A percentile compares a stretch with the other conserved stretches of the same genome.
Evolutionary conservation across 2,888 invertebrate species (phyloP).

Genomic region (Nasonovia ribisnigri): DNA sequence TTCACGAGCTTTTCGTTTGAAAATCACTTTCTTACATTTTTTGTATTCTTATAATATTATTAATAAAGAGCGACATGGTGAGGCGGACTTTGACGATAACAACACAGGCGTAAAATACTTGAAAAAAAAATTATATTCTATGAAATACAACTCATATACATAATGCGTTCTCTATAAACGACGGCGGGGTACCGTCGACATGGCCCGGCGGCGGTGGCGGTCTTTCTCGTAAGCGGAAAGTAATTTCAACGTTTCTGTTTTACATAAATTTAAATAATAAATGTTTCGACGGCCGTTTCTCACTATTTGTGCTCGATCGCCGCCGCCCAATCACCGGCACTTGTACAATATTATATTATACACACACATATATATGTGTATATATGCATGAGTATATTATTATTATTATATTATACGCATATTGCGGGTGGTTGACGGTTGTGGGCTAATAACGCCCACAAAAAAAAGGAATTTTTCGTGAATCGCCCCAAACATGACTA

Average conservation of each 20-base stretch:
- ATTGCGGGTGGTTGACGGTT: background rate
- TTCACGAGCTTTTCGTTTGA: background rate
- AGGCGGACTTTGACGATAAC: conserved; percentile 26
- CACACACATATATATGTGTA: no score
- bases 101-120: background rate
- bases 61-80: background rate
- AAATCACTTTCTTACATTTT: background rate
- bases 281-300: conserved; percentile 47
- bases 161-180: conserved; percentile 23
- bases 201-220: background rate
- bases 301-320: conserved; percentile 36
- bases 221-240: conserved; percentile 20
- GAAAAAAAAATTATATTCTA: background rate
- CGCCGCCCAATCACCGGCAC: background rate
- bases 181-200: background rate
- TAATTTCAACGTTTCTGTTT: conserved; percentile 50
- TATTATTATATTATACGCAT: background rate
- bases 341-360: background rate
- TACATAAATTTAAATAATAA: conserved; percentile 62
- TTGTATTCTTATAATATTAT: background rate
- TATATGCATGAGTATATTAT: background rate
- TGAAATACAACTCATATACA: conserved; percentile 6
- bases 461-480: background rate
- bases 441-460: background rate
- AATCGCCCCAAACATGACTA: background rate